Evolutionary conservation across 2,888 invertebrate species (phyloP).

Genomic region (Eristalis intricaria): DNA sequence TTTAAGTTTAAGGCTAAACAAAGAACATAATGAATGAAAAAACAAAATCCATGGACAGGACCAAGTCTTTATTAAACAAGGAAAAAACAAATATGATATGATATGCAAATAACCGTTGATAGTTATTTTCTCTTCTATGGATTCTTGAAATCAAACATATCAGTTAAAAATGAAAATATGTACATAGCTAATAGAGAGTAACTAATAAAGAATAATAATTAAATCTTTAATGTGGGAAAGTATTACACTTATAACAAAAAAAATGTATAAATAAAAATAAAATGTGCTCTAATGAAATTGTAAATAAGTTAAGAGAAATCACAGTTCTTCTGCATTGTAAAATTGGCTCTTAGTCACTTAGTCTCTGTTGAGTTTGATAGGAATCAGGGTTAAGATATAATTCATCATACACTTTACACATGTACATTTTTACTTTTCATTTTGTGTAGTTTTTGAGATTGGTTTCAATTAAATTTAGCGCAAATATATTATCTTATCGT

Average conservation of each 20-base stretch:
- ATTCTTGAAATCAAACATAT: slow-evolving; percentile 68
- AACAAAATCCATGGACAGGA: slow-evolving; percentile 63
- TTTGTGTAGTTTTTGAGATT: too few relatives aligned
- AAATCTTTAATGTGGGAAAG: slow-evolving; percentile 61
- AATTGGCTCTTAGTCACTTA: neutral
- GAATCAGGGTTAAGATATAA: too few relatives aligned
- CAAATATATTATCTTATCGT: too few relatives aligned
- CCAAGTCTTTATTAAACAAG: slow-evolving; percentile 42
- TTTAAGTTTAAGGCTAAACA: neutral
- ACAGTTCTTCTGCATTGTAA: neutral
- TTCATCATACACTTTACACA: too few relatives aligned
- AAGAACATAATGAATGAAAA: slow-evolving; percentile 9
- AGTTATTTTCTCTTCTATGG: slow-evolving; percentile 52
- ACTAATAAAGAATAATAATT: slow-evolving; percentile 27
- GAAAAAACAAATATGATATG: neutral
- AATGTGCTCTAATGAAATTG: slow-evolving; percentile 27
- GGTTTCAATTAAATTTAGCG: too few relatives aligned
- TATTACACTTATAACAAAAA: slow-evolving; percentile 68
- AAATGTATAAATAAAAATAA: slow-evolving; percentile 1
- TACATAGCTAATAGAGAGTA: slow-evolving; percentile 22
- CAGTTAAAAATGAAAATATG: slow-evolving; percentile 40
- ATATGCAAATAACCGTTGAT: neutral
- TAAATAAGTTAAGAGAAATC: slow-evolving; percentile 36
- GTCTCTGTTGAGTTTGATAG: neutral
- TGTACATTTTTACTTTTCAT: too few relatives aligned